Evolutionary conservation across 2,113 vertebrate genomes (phyloP).

Genomic region (Brachyhypopomus gauderio): DNA sequence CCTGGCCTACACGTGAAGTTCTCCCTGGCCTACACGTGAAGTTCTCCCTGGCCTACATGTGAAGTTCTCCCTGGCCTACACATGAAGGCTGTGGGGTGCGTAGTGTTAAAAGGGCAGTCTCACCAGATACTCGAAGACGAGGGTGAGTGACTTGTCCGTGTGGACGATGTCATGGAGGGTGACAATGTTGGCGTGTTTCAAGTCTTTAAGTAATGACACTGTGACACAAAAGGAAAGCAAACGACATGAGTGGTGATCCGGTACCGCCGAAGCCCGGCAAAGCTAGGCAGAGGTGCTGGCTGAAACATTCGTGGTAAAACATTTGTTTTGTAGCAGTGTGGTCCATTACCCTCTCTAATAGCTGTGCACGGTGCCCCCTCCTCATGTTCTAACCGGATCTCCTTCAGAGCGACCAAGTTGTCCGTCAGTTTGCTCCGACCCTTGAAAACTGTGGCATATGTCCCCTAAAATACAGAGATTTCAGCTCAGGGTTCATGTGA

Average conservation of each 20-base stretch:
- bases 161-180: conserved; percentile 98
- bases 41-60: neutral
- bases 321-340: too few relatives aligned
- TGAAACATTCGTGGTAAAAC: too few relatives aligned
- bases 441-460: conserved; percentile 98
- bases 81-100: neutral
- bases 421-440: conserved; percentile 98
- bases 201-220: conserved; percentile 97
- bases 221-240: conserved; percentile 60
- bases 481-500: neutral
- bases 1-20: neutral
- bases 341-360: conserved; percentile 89
- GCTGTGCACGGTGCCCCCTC: conserved; percentile 97
- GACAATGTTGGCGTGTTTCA: conserved; percentile 99
- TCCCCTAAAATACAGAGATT: conserved; percentile 76
- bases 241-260: neutral
- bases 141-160: conserved; percentile 97
- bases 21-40: neutral
- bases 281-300: too few relatives aligned
- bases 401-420: conserved; percentile 97
- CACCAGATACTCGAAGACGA: conserved; percentile 98
- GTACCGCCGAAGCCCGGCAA: too few relatives aligned
- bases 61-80: too few relatives aligned
- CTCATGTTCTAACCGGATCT: conserved; percentile 96
- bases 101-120: conserved; percentile 51